A percentile compares a stretch with the other conserved stretches of the same genome.
Conservation (phyloP, 2,113 vertebrate species). For the Neotoma lepida region DNA sequence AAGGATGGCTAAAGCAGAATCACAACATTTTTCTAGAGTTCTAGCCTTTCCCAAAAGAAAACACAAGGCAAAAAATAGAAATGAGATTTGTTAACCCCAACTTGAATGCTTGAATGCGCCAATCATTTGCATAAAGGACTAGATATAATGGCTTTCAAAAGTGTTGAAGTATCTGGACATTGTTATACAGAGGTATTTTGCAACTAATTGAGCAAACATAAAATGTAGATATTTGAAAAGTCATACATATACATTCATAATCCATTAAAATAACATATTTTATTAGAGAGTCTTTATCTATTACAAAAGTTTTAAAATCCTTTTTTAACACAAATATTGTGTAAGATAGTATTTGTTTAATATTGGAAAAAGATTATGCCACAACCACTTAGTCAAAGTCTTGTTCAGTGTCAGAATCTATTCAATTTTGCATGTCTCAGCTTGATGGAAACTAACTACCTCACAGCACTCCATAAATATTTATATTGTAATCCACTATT, state of each 20-base stretch:
- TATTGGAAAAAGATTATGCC: slow-evolving; percentile 76
- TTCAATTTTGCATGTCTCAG: slow-evolving; percentile 78
- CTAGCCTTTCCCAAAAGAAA: neutral
- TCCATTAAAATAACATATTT: slow-evolving; percentile 35
- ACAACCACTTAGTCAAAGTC: slow-evolving; percentile 79
- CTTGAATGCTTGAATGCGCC: neutral
- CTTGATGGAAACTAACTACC: slow-evolving; percentile 77
- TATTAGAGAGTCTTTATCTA: neutral
- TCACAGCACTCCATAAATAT: slow-evolving; percentile 76
- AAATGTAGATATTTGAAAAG: neutral
- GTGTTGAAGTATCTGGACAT: neutral
- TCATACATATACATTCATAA: neutral
- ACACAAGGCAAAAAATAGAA: neutral
- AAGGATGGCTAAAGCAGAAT: neutral
- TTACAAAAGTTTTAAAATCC: slow-evolving; percentile 33
- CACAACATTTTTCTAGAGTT: neutral
- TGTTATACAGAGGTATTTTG: neutral
- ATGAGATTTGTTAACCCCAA: neutral
- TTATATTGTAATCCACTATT: slow-evolving; percentile 77
- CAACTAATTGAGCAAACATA: neutral
- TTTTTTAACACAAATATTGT: slow-evolving; percentile 57
- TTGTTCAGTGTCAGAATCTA: slow-evolving; percentile 77
- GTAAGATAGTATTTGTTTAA: slow-evolving; percentile 69
- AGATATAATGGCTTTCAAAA: neutral
- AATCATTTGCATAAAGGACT: neutral